Percentiles rank a stretch among this genome's conserved stretches.
Conservation (phyloP, 1,140 invertebrate species). For the Drosophila ficusphila region DNA sequence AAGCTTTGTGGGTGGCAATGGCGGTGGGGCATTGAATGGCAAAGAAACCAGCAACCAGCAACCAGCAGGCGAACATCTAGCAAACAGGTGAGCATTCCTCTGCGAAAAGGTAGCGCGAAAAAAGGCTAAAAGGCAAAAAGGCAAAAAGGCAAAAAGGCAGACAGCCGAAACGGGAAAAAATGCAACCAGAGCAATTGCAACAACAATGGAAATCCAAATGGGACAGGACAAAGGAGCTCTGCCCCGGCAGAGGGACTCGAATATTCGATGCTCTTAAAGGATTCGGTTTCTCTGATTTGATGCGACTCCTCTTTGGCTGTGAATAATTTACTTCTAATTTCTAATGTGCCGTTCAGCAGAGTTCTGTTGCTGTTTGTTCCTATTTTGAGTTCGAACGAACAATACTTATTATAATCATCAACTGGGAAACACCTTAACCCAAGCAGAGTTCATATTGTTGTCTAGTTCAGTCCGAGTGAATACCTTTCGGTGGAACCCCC, state of each 20-base stretch:
- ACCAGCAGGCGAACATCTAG: slow-evolving; percentile 32
- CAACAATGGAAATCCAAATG: slow-evolving; percentile 18
- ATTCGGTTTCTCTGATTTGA: background rate
- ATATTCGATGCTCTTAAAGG: background rate
- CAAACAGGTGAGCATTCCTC: slow-evolving; percentile 34
- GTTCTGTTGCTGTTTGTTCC: no score
- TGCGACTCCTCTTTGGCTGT: no score
- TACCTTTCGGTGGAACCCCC: no score
- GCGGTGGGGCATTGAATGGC: slow-evolving; percentile 2
- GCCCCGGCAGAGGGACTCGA: background rate
- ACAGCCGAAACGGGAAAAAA: slow-evolving; percentile 8
- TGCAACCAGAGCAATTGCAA: slow-evolving; percentile 34
- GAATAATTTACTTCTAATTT: no score
- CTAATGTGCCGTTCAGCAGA: no score
- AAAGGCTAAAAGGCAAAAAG: no score
- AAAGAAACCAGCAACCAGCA: slow-evolving; percentile 18
- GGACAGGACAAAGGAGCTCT: slow-evolving; percentile 4
- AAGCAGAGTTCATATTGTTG: no score
- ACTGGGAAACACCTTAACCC: no score
- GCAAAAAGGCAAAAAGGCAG: background rate
- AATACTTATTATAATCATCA: no score
- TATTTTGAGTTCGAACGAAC: no score
- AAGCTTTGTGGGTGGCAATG: slow-evolving; percentile 7
- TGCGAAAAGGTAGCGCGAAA: slow-evolving; percentile 13
- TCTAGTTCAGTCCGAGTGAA: no score